Base-by-base conservation (phyloP, 1,140 invertebrate genomes). In the Chironomus tepperi region DNA sequence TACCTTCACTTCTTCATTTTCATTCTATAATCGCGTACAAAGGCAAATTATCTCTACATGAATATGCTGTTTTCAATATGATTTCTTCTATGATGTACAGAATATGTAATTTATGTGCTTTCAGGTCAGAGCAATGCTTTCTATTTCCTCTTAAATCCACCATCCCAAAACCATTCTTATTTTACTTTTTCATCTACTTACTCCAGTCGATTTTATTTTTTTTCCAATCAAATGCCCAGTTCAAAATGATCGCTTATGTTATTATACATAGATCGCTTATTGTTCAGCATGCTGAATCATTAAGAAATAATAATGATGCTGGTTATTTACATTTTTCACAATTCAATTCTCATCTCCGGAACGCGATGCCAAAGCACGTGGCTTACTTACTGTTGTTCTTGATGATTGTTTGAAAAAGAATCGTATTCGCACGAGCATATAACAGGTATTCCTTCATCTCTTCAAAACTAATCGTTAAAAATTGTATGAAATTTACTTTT, bases 91-190 rank as follows among this genome's bases (percentile, higher is more conserved):
- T 57, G 47, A 57, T 57, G 47, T 57, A 57, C 47, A 57, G 47
- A 57, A 57, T 57, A 57, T 57, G 47, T 57, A 57, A 57, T 57
- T 57, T 57, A 57, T 57, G 47, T 57, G 47, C 47, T 57, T 57
- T 57, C 47, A 57, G 47, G 47, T 57, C 47, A 57, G 12, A 57
- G 47, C 47, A 57, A 12, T 57, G 47, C 9, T 57, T 57, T 57
- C n/a, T n/a, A 57, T n/a, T 57, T 57, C 47, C 47, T 57, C 47
- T 57, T n/a, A n/a, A 5, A n/a, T 15, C 12, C 47, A n/a, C 47
- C 43, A n/a, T n/a, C 12, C 47, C 12, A 57, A n/a, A n/a, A 57
- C 47, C 5, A n/a, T n/a, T n/a, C 47, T 57, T n/a, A 34, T 34
- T 34, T 34, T 2, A 34, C 24, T 34, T 34, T n/a, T 34, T n/a